Evolutionary conservation across 1,140 invertebrate genomes (phyloP), one percentile per base, ranked within the genome.

Genomic region (Latrodectus geometricus): DNA sequence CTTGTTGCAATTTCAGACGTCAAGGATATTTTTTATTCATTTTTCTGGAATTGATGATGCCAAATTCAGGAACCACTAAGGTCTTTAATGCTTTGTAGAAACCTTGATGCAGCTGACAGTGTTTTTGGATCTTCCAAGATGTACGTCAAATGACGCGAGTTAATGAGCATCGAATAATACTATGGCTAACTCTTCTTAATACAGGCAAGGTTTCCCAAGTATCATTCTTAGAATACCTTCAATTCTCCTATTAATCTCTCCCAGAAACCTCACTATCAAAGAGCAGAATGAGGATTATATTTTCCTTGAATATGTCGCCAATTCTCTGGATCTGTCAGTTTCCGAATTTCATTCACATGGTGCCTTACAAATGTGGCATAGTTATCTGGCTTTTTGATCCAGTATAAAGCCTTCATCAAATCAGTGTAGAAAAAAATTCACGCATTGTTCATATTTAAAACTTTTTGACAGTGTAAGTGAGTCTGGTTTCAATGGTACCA

Each of bases 121-220:
- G 77, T 86, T 11, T 78, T 65, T 12, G 48, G 15, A 69, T 89
- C 81, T 23, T 72, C 76, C 12, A 74, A 87, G 17, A 89, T 75
- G 20, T 79, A 20, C 9, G 73, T 80, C 17, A 89, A 52, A 14
- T 83, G 83, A 15, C 88, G 66, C 21, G 81, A 83, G 23, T 89
- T 89, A 20, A 89, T n/a, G 2, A 80, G 54, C 82, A 49, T 88
- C 75, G 21, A 85, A 87, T 35, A 89, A n/a, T 9, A 89, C 56
- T 0, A 73, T 88, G 17, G 12, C 23, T 21, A 89, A 70, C 11
- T 68, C 17, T 15, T 88, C 84, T 73, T 89, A 65, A 0, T 9
- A 17, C 48, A n/a, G n/a, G n/a, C n/a, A n/a, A n/a, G n/a, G n/a
- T n/a, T n/a, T n/a, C n/a, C n/a, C n/a, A n/a, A 83, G 20, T 7